Percentiles rank a stretch among this genome's conserved stretches.
phyloP scores from a whole-genome alignment of 2,797 vertebrate genomes.

The Premnoplex brunnescens region DNA sequence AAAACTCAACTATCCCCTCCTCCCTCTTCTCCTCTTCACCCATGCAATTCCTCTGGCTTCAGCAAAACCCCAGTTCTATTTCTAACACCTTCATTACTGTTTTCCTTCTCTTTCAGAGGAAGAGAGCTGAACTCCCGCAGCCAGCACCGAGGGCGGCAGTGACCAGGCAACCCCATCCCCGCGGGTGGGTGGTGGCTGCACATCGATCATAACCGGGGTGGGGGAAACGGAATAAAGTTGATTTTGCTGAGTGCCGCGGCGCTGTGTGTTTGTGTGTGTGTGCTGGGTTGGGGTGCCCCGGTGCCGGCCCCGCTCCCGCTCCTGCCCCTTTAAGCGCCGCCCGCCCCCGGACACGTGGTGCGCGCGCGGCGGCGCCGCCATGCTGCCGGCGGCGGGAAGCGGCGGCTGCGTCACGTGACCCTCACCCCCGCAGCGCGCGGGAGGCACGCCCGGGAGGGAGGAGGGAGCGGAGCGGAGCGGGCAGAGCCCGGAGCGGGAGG shows the following conservation, averaged over 20 bases:
- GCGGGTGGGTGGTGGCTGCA: accelerated
- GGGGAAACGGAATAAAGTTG: not conserved
- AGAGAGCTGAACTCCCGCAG: conserved; percentile 44
- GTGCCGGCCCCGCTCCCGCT: no score
- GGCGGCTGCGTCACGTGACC: not conserved
- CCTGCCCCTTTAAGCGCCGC: not conserved
- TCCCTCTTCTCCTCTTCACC: no score
- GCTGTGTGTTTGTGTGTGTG: no score
- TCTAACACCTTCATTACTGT: not conserved
- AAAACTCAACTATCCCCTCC: no score
- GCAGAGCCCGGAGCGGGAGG: not conserved
- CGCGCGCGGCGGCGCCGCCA: not conserved
- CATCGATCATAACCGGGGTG: no score
- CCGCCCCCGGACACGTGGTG: not conserved
- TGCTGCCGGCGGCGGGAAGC: not conserved
- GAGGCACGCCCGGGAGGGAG: not conserved
- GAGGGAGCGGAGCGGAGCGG: not conserved
- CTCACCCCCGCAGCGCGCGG: not conserved
- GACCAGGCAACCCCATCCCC: accelerated
- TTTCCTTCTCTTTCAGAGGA: conserved; percentile 70
- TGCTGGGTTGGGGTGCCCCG: no score
- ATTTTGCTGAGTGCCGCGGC: not conserved
- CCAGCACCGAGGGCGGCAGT: accelerated
- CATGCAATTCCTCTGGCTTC: no score
- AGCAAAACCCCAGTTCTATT: no score